These are phyloP conservation scores for Natator depressus DNA, from an alignment of 2,113 vertebrate genomes.

Conservation along the genomic window DNA sequence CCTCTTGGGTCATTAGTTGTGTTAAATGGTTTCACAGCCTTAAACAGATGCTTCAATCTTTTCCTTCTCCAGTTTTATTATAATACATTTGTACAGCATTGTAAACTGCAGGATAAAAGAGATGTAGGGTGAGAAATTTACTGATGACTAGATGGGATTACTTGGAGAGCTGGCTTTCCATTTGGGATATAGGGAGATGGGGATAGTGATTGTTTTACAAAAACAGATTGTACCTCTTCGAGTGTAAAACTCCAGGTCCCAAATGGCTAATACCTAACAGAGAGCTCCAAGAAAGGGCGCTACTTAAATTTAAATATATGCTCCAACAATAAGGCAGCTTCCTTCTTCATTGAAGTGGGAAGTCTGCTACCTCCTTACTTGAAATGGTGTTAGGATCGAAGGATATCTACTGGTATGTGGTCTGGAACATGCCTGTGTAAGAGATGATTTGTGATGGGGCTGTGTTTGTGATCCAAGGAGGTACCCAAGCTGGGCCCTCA, in stretches of 20 bases:
- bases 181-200: neutral
- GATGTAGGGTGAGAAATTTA: neutral
- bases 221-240: neutral
- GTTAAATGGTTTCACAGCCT: neutral
- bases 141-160: neutral
- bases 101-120: neutral
- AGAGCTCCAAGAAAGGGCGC: neutral
- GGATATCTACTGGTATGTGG: neutral
- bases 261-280: neutral
- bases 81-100: rapidly evolving
- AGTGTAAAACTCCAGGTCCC: neutral
- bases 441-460: neutral
- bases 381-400: neutral
- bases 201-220: neutral
- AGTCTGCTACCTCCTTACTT: neutral
- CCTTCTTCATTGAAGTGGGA: neutral
- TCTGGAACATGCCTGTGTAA: neutral
- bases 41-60: rapidly evolving
- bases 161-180: neutral
- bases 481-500: neutral
- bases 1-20: neutral
- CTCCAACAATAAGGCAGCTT: neutral
- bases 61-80: neutral
- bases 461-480: neutral
- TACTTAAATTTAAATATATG: neutral